Evolutionary conservation across 1,140 invertebrate species (phyloP), one percentile per base, ranked within the genome.

Genomic region (Anoplophora glabripennis): DNA sequence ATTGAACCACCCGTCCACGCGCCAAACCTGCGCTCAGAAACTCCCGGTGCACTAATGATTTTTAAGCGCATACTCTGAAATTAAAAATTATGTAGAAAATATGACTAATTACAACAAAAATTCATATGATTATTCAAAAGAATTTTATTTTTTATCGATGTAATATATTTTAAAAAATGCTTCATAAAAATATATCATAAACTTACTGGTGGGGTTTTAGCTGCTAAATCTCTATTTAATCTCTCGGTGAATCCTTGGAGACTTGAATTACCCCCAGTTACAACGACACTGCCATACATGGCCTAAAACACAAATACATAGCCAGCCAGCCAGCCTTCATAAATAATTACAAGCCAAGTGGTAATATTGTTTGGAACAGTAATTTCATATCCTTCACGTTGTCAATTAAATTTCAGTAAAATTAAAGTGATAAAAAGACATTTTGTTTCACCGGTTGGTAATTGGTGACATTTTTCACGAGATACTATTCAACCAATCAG

Each of bases 1-100:
- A 95, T 94, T 0, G 92, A 94, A 12, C 93, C 93, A 42, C 93
- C 93, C 63, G 94, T 93, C 92, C 92, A 95, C n/a, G 91, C 86
- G 38, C 90, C 91, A 77, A 92, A 95, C 68, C 89, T 78, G 63
- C 91, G 77, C 76, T 94, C 92, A 21, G 85, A 81, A 51, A 84
- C 83, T 35, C 87, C 87, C 70, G 86, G 87, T 1, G 85, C 82
- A 64, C 84, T 83, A 18, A 91, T 86, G 36, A 93, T 75, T 79
- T 93, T 93, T n/a, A 92, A 76, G 55, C 89, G 79, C 88, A 92
- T 92, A 67, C 86, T 91, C 10, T 58, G 77, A 28, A 53, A 68
- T 15, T 35, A 34, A 34, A 1, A 42, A 3, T 8, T 42, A 11
- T 7, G 8, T 17, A 42, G 40, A 42, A 42, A 8, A 15, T 3